Conservation (phyloP, 2,113 vertebrate genomes). For the Salvator merianae region DNA sequence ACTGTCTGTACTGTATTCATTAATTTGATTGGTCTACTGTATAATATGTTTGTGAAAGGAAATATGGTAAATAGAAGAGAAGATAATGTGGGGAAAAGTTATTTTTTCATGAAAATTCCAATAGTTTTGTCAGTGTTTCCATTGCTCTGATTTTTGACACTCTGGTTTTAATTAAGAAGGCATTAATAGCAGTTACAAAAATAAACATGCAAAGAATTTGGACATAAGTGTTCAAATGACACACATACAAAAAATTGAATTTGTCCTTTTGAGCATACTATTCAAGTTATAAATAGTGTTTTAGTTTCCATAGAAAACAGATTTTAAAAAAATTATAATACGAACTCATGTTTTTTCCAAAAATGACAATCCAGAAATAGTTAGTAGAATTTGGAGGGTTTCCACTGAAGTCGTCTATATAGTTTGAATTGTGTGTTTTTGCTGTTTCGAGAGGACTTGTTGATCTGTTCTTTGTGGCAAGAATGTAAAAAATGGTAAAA, state of each 20-base stretch:
- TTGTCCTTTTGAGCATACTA: slow-evolving; percentile 6
- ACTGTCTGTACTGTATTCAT: not conserved
- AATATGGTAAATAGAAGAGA: slow-evolving; percentile 26
- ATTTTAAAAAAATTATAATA: slow-evolving; percentile 16
- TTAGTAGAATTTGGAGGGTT: not conserved
- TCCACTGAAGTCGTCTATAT: not conserved
- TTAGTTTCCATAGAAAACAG: not conserved
- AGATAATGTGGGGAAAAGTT: not conserved
- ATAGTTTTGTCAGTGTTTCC: slow-evolving; percentile 33
- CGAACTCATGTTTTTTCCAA: not conserved
- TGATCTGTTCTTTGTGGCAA: slow-evolving; percentile 1
- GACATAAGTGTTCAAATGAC: not conserved
- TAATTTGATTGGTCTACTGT: slow-evolving; percentile 10
- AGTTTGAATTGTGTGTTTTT: not conserved
- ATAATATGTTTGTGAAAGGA: slow-evolving; percentile 29
- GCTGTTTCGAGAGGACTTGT: not conserved
- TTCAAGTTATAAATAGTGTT: not conserved
- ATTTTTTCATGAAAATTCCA: slow-evolving; percentile 40
- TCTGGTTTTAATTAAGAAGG: slow-evolving; percentile 40
- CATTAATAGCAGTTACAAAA: slow-evolving; percentile 24
- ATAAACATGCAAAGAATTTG: slow-evolving; percentile 20
- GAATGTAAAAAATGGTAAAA: slow-evolving; percentile 33
- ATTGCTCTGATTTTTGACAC: not conserved
- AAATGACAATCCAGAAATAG: not conserved
- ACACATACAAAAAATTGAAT: not conserved